Evolutionary conservation across 1,140 invertebrate species (phyloP).

Genomic region (Microvelia longipes): DNA sequence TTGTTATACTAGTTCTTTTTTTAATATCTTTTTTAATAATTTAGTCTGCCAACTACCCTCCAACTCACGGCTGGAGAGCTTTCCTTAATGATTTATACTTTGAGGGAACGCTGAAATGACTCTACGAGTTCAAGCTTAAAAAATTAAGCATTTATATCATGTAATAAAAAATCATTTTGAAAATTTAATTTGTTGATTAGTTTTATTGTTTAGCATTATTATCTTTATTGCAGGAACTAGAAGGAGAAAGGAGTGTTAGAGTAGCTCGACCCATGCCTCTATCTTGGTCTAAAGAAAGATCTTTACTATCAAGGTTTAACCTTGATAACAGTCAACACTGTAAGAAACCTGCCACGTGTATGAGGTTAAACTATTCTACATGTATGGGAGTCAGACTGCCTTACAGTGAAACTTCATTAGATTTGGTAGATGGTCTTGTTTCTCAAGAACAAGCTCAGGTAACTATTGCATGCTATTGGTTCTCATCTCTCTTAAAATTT

Average conservation of each 20-base stretch:
- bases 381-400: slow-evolving; percentile 64
- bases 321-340: slow-evolving; percentile 20
- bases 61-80: no score
- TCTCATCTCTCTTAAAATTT: no score
- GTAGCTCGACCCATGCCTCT: not conserved
- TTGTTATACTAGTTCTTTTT: no score
- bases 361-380: slow-evolving; percentile 39
- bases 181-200: no score
- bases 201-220: not conserved
- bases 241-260: not conserved
- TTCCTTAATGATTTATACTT: no score
- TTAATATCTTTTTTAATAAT: no score
- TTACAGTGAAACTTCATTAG: slow-evolving; percentile 56
- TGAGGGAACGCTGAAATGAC: no score
- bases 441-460: slow-evolving; percentile 46
- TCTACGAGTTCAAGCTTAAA: no score
- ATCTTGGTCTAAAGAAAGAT: not conserved
- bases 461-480: slow-evolving; percentile 11
- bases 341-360: slow-evolving; percentile 44
- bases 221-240: not conserved
- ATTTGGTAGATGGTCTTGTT: slow-evolving; percentile 49
- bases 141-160: no score
- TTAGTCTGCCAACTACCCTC: no score
- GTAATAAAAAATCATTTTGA: no score
- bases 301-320: not conserved